These are phyloP conservation scores for Melopsittacus undulatus DNA, from an alignment of 2,797 vertebrate genomes.

Conservation along the genomic window DNA sequence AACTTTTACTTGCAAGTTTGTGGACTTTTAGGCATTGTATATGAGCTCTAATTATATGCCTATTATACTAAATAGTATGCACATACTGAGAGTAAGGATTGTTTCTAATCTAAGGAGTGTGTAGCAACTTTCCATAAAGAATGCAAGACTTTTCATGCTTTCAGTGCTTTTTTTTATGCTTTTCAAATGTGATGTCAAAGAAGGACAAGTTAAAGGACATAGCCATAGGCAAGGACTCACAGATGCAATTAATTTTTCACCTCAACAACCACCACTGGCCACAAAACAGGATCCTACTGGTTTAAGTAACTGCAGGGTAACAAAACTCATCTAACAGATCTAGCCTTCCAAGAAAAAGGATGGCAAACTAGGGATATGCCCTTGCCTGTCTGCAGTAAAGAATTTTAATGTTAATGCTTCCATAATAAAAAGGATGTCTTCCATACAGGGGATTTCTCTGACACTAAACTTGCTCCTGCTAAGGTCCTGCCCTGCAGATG, in stretches of 20 bases:
- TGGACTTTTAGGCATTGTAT: background rate
- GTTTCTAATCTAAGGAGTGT: background rate
- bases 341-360: background rate
- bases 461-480: background rate
- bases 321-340: background rate
- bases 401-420: background rate
- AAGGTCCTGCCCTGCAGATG: background rate
- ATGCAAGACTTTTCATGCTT: background rate
- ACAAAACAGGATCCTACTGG: background rate
- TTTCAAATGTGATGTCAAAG: background rate
- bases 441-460: background rate
- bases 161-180: background rate
- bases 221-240: background rate
- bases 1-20: background rate
- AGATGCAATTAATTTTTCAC: background rate
- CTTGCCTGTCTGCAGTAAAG: background rate
- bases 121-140: background rate
- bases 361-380: background rate
- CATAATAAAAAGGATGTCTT: background rate
- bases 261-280: background rate
- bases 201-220: background rate
- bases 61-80: background rate
- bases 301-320: background rate
- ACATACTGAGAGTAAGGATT: background rate
- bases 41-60: background rate